These are phyloP conservation scores for Physocephala rufipes DNA, from an alignment of 2,888 invertebrate genomes.

Conservation along the genomic window DNA sequence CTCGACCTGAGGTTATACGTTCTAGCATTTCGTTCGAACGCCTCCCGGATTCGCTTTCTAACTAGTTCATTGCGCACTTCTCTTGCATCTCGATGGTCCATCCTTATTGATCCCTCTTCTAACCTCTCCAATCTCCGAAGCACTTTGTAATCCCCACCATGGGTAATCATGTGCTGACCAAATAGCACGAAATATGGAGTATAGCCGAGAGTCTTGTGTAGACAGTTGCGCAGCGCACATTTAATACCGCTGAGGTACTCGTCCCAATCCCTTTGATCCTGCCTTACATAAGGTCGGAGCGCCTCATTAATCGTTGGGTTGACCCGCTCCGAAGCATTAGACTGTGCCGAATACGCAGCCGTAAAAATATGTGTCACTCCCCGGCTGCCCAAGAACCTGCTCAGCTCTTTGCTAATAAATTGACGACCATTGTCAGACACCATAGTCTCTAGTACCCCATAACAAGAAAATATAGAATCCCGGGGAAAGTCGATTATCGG, in stretches of 20 bases:
- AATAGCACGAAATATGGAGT: too few relatives aligned
- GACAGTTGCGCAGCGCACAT: too few relatives aligned
- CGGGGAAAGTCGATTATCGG: too few relatives aligned
- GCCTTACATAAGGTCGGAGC: slow-evolving; percentile 15
- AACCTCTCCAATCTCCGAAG: background rate
- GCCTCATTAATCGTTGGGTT: slow-evolving; percentile 20
- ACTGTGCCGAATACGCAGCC: slow-evolving; percentile 1
- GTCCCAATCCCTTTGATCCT: slow-evolving; percentile 33
- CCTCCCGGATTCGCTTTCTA: background rate
- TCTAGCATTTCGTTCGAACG: background rate
- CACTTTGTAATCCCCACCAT: slow-evolving; percentile 16
- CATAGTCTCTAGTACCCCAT: slow-evolving; percentile 12
- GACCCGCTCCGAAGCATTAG: slow-evolving; percentile 14
- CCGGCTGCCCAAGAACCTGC: slow-evolving; percentile 11
- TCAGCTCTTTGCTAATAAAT: slow-evolving; percentile 30
- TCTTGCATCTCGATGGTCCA: too few relatives aligned
- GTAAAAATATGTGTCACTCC: slow-evolving; percentile 26
- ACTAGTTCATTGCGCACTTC: background rate
- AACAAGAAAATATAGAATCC: background rate
- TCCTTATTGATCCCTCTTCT: too few relatives aligned
- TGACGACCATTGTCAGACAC: slow-evolving; percentile 9
- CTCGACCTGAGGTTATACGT: background rate
- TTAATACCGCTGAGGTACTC: slow-evolving; percentile 9
- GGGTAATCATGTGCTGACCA: slow-evolving; percentile 16
- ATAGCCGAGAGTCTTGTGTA: too few relatives aligned